These are phyloP conservation scores for Sericinus montela DNA, from an alignment of 2,888 invertebrate species.

Conservation along the genomic window DNA sequence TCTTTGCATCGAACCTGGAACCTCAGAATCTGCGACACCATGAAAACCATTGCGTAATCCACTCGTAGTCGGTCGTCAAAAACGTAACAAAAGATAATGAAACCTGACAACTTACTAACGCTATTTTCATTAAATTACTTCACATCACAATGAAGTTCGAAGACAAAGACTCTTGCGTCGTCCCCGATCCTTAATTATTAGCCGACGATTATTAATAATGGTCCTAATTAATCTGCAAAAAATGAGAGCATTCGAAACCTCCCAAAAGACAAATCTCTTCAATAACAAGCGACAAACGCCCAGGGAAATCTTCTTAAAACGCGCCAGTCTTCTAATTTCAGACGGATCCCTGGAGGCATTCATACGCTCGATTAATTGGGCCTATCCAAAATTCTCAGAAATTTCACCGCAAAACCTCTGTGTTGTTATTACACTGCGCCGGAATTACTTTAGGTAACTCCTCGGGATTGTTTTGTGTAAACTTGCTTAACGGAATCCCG, in stretches of 20 bases:
- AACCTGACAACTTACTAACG: not conserved
- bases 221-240: slow-evolving; percentile 6
- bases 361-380: slow-evolving; percentile 15
- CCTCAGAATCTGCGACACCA: too few relatives aligned
- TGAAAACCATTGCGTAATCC: too few relatives aligned
- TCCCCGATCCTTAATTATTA: slow-evolving; percentile 5
- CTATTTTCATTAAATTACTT: not conserved
- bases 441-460: slow-evolving; percentile 14
- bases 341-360: not conserved
- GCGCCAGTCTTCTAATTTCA: slow-evolving; percentile 19
- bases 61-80: too few relatives aligned
- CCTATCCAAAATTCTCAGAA: slow-evolving; percentile 11
- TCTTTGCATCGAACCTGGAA: too few relatives aligned
- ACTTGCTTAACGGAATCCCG: slow-evolving; percentile 13
- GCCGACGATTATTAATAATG: slow-evolving; percentile 11
- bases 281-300: slow-evolving; percentile 17
- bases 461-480: slow-evolving; percentile 14
- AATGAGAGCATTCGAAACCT: slow-evolving; percentile 7
- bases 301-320: slow-evolving; percentile 23
- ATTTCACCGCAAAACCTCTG: slow-evolving; percentile 5
- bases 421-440: not conserved
- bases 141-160: not conserved
- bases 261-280: slow-evolving; percentile 20
- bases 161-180: not conserved
- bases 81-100: not conserved